These are phyloP conservation scores for Eumaeus atala DNA, from an alignment of 1,140 invertebrate genomes.

Conservation along the genomic window DNA sequence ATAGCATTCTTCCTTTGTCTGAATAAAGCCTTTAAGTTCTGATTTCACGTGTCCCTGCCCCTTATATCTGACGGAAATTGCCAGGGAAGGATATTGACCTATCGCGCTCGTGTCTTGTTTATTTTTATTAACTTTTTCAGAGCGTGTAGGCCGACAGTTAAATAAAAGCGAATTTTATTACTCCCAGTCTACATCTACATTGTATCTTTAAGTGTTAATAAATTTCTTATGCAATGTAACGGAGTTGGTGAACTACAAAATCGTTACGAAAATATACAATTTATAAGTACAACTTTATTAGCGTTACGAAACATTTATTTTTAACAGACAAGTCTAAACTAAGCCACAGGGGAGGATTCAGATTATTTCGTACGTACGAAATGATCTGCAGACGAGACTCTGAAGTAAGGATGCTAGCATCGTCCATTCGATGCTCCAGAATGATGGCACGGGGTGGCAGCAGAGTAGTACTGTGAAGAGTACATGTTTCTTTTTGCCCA, in stretches of 20 bases:
- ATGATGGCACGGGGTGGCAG: too few relatives aligned
- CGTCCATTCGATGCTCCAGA: too few relatives aligned
- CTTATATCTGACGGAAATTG: conserved; percentile 59
- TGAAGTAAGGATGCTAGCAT: too few relatives aligned
- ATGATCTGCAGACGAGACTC: too few relatives aligned
- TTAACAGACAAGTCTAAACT: too few relatives aligned
- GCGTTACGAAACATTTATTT: too few relatives aligned
- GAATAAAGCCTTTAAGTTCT: conserved; percentile 49
- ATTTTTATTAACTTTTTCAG: conserved; percentile 52
- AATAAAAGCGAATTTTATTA: conserved; percentile 18
- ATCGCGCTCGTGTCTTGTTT: conserved; percentile 47
- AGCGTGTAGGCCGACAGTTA: conserved; percentile 21
- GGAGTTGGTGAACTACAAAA: background rate
- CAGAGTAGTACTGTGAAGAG: too few relatives aligned
- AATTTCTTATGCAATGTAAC: conserved; percentile 6
- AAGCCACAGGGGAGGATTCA: too few relatives aligned
- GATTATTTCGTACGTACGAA: too few relatives aligned
- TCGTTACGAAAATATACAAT: too few relatives aligned
- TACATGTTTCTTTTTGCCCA: too few relatives aligned
- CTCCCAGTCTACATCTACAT: conserved; percentile 7
- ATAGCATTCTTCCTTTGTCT: conserved; percentile 21
- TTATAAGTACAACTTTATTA: too few relatives aligned
- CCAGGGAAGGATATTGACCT: conserved; percentile 48
- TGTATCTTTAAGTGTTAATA: background rate
- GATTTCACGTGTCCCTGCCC: conserved; percentile 62